Conservation (phyloP, 2,113 vertebrate genomes). For the Datnioides undecimradiatus region DNA sequence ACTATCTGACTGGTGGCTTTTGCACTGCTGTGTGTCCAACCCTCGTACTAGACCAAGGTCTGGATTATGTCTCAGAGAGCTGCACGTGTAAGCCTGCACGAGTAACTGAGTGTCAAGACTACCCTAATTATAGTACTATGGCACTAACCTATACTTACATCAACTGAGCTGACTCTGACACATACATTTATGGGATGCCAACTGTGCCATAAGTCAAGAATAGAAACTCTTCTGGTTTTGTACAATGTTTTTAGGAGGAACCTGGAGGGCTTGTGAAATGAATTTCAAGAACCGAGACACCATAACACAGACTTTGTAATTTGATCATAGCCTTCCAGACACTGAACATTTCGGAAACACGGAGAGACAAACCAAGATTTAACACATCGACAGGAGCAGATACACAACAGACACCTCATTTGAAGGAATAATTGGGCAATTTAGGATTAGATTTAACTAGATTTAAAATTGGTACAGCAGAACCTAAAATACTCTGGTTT, state of each 20-base stretch:
- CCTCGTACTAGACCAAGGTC: constrained; percentile 12
- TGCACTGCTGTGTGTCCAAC: constrained; percentile 4
- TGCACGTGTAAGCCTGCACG: constrained; percentile 60
- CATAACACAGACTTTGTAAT: constrained; percentile 37
- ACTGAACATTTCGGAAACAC: background rate
- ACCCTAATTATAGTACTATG: constrained; percentile 69
- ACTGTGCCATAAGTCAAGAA: constrained; percentile 55
- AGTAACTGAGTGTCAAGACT: constrained; percentile 64
- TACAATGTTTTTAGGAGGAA: constrained; percentile 16
- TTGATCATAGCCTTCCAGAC: constrained; percentile 8
- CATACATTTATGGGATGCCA: constrained; percentile 53
- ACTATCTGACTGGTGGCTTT: background rate
- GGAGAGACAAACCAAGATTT: constrained; percentile 9
- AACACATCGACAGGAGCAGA: constrained; percentile 18
- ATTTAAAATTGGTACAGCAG: too few relatives aligned
- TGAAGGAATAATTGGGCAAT: too few relatives aligned
- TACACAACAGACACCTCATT: background rate
- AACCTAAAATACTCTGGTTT: too few relatives aligned
- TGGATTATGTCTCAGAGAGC: constrained; percentile 44
- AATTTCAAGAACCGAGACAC: background rate
- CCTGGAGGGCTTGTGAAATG: constrained; percentile 11
- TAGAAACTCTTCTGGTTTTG: constrained; percentile 51
- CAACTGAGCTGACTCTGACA: constrained; percentile 51
- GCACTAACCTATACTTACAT: constrained; percentile 71
- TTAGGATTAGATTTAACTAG: too few relatives aligned